These are phyloP conservation scores for Lucilia cuprina DNA, from an alignment of 1,140 invertebrate genomes.

Conservation along the genomic window DNA sequence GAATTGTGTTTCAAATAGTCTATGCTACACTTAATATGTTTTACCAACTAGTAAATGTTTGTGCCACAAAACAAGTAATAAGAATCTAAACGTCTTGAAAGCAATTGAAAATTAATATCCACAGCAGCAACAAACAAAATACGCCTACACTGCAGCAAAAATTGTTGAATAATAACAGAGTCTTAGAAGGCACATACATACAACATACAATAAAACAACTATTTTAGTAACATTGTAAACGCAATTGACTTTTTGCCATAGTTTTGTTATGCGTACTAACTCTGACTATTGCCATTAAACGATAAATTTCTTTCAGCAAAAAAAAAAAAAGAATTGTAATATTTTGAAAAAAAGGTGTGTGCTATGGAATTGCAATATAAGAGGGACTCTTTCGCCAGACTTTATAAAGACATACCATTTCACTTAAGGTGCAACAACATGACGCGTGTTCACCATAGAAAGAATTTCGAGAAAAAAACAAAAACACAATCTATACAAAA, in stretches of 20 bases:
- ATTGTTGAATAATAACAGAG: not conserved
- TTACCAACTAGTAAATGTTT: not conserved
- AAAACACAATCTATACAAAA: not conserved
- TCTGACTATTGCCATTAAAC: not conserved
- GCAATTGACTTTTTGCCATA: not conserved
- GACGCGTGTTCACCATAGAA: not conserved
- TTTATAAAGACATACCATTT: conserved; percentile 1
- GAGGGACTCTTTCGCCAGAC: not conserved
- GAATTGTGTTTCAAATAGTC: not conserved
- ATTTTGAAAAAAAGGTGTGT: not conserved
- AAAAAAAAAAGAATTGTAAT: not conserved
- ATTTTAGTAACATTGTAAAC: not conserved
- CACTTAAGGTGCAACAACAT: conserved; percentile 2
- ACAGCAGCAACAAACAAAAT: not conserved
- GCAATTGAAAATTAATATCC: not conserved
- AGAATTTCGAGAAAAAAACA: not conserved
- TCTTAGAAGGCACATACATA: not conserved
- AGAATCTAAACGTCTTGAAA: not conserved
- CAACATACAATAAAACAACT: not conserved
- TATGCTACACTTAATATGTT: not conserved
- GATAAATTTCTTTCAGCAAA: not conserved
- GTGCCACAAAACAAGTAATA: not conserved
- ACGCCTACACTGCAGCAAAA: not conserved
- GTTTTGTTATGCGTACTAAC: not conserved
- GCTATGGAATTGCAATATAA: not conserved